A percentile compares a stretch with the other conserved stretches of the same genome.
Conservation (phyloP, 2,888 invertebrate species). For the Aphodius granarius region DNA sequence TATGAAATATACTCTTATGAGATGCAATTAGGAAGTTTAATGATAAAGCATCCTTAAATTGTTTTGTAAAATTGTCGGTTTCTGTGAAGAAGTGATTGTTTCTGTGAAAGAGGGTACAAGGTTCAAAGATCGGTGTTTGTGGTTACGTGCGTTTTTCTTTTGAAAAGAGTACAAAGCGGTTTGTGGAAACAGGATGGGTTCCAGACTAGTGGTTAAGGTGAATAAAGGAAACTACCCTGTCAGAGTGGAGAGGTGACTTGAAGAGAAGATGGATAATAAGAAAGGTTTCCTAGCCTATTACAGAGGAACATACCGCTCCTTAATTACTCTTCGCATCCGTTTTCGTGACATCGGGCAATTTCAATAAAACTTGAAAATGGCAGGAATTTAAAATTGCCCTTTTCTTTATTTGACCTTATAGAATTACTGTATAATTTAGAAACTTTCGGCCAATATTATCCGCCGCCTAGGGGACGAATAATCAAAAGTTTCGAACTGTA, state of each 20-base stretch:
- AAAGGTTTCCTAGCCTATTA: not conserved
- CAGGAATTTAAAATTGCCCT: not conserved
- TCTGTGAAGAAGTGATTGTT: not conserved
- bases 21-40: too few species aligned
- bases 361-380: not conserved
- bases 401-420: not conserved
- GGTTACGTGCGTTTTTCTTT: not conserved
- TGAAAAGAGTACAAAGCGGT: not conserved
- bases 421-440: constrained; percentile 4
- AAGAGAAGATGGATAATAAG: not conserved
- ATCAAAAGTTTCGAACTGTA: not conserved
- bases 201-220: not conserved
- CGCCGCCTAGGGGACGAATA: not conserved
- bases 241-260: not conserved
- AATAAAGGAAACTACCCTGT: not conserved
- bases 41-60: too few species aligned
- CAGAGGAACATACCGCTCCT: too few species aligned
- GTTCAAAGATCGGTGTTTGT: not conserved
- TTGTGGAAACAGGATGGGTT: too few species aligned
- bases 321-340: not conserved
- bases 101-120: too few species aligned
- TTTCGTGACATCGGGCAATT: not conserved
- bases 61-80: too few species aligned
- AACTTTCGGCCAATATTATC: constrained; percentile 6
- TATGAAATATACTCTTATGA: too few species aligned